A percentile compares a stretch with the other conserved stretches of the same genome.
Conservation (phyloP, 2,888 invertebrate species). For the Serrognathus titanus region DNA sequence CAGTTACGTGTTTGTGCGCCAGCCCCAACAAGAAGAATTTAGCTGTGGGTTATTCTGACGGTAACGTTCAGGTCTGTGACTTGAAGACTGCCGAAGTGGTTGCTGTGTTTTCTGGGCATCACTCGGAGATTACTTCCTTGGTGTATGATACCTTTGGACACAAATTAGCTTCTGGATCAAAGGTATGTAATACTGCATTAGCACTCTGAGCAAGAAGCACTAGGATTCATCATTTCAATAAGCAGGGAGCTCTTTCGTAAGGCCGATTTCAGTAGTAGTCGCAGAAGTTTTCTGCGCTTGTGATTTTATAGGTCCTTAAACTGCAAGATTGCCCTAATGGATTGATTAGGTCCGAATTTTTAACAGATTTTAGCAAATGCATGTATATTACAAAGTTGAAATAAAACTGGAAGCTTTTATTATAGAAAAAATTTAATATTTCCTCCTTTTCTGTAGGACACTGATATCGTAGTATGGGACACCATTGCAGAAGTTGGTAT, state of each 20-base stretch:
- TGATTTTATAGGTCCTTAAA: too few relatives aligned
- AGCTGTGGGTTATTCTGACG: constrained; percentile 91
- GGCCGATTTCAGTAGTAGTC: too few relatives aligned
- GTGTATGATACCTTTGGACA: constrained; percentile 82
- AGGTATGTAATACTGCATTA: too few relatives aligned
- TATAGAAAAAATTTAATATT: constrained; percentile 5
- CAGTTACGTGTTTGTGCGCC: constrained; percentile 72
- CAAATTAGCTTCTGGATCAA: constrained; percentile 83
- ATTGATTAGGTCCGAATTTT: too few relatives aligned
- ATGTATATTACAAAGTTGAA: not conserved
- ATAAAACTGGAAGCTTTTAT: not conserved
- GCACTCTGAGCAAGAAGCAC: too few relatives aligned
- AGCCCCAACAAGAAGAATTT: constrained; percentile 75
- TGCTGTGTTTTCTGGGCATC: constrained; percentile 80
- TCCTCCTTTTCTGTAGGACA: constrained; percentile 62
- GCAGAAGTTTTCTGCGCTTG: too few relatives aligned
- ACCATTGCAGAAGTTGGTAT: constrained; percentile 87
- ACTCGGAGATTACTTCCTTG: constrained; percentile 75
- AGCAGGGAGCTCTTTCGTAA: too few relatives aligned
- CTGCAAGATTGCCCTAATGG: too few relatives aligned
- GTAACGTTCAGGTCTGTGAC: constrained; percentile 80
- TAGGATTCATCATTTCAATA: too few relatives aligned
- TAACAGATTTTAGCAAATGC: too few relatives aligned
- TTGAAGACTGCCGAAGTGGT: constrained; percentile 67
- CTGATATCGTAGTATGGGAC: constrained; percentile 93